These are phyloP conservation scores for Mechanitis mazaeus DNA, from an alignment of 2,888 invertebrate genomes.

Conservation along the genomic window DNA sequence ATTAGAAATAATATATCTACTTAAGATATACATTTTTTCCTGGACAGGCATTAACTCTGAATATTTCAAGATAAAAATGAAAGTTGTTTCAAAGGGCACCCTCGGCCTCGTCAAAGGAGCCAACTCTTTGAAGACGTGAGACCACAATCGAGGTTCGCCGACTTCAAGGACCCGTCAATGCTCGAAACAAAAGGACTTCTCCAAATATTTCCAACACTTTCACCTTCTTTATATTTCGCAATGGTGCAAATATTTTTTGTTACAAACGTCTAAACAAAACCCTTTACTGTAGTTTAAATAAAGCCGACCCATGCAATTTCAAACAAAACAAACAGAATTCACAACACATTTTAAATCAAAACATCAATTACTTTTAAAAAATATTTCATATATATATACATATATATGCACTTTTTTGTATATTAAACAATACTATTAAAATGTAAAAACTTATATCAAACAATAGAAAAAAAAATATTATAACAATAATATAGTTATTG, in stretches of 20 bases:
- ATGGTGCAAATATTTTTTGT: constrained; percentile 38
- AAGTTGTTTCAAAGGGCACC: constrained; percentile 47
- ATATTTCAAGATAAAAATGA: constrained; percentile 40
- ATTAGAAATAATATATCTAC: too few species aligned
- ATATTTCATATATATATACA: not conserved
- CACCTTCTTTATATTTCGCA: constrained; percentile 54
- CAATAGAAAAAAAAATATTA: too few species aligned
- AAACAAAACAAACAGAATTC: too few species aligned
- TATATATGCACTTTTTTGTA: too few species aligned
- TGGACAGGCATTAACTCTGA: not conserved
- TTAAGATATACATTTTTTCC: too few species aligned
- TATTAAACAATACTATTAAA: too few species aligned
- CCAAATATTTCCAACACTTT: constrained; percentile 55
- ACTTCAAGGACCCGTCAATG: constrained; percentile 67
- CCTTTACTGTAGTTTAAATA: constrained; percentile 38
- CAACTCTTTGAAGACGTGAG: constrained; percentile 72
- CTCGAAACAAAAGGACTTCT: constrained; percentile 58
- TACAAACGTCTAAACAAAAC: constrained; percentile 40
- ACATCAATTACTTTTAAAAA: constrained; percentile 8
- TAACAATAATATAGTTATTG: too few species aligned
- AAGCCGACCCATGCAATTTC: not conserved
- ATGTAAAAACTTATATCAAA: too few species aligned
- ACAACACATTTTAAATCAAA: constrained; percentile 1
- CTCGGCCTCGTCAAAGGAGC: constrained; percentile 51
- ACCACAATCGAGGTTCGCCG: constrained; percentile 72